These are phyloP conservation scores for Hydropsyche betteni DNA, from an alignment of 2,888 invertebrate species.

Conservation along the genomic window DNA sequence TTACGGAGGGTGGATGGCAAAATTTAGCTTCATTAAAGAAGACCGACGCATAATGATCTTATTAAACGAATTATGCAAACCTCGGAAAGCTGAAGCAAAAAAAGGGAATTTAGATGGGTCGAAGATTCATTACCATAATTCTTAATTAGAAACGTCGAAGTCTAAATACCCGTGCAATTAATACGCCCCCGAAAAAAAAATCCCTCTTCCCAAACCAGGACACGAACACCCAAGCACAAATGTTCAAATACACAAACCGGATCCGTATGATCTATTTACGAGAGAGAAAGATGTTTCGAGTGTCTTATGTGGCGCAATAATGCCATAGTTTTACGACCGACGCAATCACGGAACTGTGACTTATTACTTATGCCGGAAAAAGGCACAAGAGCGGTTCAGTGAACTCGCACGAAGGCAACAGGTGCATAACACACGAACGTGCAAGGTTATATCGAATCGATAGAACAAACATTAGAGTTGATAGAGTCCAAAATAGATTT, in stretches of 20 bases:
- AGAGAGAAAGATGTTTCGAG: not conserved
- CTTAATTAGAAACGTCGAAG: constrained; percentile 7
- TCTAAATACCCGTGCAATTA: too few species aligned
- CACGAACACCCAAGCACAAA: too few species aligned
- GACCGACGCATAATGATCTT: constrained; percentile 24
- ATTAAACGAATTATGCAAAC: constrained; percentile 17
- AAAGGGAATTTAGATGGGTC: constrained; percentile 3
- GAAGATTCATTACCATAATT: constrained; percentile 23
- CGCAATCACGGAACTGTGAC: constrained; percentile 32
- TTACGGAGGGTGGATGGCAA: not conserved
- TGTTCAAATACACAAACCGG: too few species aligned
- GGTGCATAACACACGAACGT: not conserved
- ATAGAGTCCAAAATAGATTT: too few species aligned
- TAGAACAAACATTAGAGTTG: not conserved
- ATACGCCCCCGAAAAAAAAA: too few species aligned
- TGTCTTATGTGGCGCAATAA: constrained; percentile 23
- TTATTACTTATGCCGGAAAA: constrained; percentile 29
- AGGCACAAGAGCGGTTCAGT: not conserved
- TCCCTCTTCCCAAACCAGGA: too few species aligned
- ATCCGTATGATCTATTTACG: constrained; percentile 7
- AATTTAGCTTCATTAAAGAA: constrained; percentile 22
- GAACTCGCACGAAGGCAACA: constrained; percentile 6
- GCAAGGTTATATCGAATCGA: constrained; percentile 8
- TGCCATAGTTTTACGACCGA: constrained; percentile 10
- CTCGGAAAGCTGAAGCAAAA: not conserved